Conservation (phyloP, 1,140 invertebrate species). For the Brachionus plicatilis region DNA sequence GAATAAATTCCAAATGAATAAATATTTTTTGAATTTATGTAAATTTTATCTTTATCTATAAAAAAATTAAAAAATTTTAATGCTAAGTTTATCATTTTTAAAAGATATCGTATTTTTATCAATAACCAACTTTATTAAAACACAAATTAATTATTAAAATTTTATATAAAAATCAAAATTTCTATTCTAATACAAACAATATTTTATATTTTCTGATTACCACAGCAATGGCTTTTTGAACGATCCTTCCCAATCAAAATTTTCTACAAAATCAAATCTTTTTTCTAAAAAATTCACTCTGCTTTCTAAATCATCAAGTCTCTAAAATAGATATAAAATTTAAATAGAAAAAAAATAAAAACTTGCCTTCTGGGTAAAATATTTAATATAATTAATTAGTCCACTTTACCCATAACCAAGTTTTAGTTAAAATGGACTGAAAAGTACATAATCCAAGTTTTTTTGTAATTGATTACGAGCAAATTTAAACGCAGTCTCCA, state of each 20-base stretch:
- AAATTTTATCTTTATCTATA: too few species aligned
- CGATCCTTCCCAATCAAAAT: not conserved
- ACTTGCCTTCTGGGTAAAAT: not conserved
- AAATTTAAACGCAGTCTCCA: not conserved
- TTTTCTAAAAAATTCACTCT: not conserved
- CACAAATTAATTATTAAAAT: too few species aligned
- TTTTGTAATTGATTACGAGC: not conserved
- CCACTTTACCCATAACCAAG: not conserved
- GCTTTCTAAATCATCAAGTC: not conserved
- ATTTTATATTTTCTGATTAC: not conserved
- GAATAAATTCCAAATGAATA: too few species aligned
- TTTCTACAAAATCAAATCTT: conserved; percentile 10
- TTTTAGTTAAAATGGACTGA: not conserved
- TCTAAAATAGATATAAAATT: not conserved
- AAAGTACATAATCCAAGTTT: not conserved
- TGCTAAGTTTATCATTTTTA: too few species aligned
- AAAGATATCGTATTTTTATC: too few species aligned
- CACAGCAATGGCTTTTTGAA: conserved; percentile 11
- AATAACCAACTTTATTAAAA: too few species aligned
- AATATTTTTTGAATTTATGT: too few species aligned
- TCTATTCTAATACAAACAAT: not conserved
- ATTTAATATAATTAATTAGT: not conserved
- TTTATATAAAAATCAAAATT: not conserved
- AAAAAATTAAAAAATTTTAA: too few species aligned
- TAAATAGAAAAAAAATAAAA: not conserved